These are phyloP conservation scores for Nettapus auritus DNA, from an alignment of 2,113 vertebrate genomes.

Conservation along the genomic window DNA sequence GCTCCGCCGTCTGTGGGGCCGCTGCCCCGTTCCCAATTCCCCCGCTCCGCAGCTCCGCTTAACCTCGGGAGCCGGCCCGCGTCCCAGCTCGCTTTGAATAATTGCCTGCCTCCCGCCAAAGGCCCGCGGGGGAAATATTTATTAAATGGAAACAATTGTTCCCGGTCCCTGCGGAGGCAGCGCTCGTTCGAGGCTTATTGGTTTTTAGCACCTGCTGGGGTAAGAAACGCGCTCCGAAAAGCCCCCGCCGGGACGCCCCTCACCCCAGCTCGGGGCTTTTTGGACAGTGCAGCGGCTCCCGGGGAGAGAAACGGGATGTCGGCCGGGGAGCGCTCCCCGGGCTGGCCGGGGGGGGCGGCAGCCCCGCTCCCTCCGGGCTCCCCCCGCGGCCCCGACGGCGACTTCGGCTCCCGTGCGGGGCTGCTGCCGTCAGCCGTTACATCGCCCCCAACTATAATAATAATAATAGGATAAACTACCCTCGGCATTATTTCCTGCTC, in stretches of 20 bases:
- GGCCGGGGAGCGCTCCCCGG: neutral
- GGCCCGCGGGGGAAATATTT: conserved; percentile 86
- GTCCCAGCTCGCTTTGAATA: conserved; percentile 80
- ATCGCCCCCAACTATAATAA: neutral
- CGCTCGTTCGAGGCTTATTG: conserved; percentile 73
- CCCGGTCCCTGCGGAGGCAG: conserved; percentile 69
- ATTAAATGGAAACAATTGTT: conserved; percentile 89
- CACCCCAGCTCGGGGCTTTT: neutral
- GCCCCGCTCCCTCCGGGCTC: neutral
- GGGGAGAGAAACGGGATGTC: neutral
- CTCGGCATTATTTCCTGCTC: neutral
- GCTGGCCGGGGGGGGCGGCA: neutral
- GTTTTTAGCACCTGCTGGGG: conserved; percentile 78
- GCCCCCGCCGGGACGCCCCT: neutral
- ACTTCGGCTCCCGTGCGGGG: neutral
- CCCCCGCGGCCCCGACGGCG: neutral
- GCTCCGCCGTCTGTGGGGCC: neutral
- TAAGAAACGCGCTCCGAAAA: conserved; percentile 52
- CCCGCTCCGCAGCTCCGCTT: conserved; percentile 67
- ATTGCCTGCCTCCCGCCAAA: conserved; percentile 82
- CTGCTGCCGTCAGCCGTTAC: neutral
- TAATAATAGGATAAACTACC: neutral
- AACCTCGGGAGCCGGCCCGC: conserved; percentile 63
- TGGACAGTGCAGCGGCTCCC: too few species aligned
- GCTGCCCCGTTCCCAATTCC: neutral